These are phyloP conservation scores for Apomyelois bistriatella DNA, from an alignment of 2,888 invertebrate species.

Conservation along the genomic window DNA sequence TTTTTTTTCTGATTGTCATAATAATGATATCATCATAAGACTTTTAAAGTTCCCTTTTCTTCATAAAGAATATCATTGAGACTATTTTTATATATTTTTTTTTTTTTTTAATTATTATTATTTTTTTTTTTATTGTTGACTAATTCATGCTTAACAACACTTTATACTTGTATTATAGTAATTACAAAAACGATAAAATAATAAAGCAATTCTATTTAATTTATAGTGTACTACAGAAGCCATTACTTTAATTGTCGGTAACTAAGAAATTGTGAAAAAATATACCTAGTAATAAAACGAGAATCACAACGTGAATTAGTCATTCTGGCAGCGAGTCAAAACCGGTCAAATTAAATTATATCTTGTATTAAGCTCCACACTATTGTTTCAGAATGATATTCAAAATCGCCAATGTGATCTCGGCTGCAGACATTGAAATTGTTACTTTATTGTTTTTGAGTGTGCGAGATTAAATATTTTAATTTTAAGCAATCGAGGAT, in stretches of 20 bases:
- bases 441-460: constrained; percentile 48
- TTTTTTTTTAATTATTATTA: too few species aligned
- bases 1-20: too few species aligned
- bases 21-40: too few species aligned
- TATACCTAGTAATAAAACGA: constrained; percentile 49
- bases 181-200: neutral
- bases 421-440: constrained; percentile 28
- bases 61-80: too few species aligned
- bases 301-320: constrained; percentile 66
- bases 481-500: constrained; percentile 69
- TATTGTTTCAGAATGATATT: constrained; percentile 62
- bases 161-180: too few species aligned
- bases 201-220: constrained; percentile 11
- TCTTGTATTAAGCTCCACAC: constrained; percentile 49
- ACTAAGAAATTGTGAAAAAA: constrained; percentile 53
- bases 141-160: too few species aligned
- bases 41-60: too few species aligned
- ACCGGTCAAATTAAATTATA: constrained; percentile 63
- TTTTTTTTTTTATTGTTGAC: too few species aligned
- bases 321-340: constrained; percentile 72
- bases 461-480: constrained; percentile 56
- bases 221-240: constrained; percentile 17
- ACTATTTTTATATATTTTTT: too few species aligned
- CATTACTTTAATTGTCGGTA: constrained; percentile 46
- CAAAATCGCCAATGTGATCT: constrained; percentile 48